These are phyloP conservation scores for Agrenia bidenticulata DNA, from an alignment of 2,888 invertebrate species.

Conservation along the genomic window DNA sequence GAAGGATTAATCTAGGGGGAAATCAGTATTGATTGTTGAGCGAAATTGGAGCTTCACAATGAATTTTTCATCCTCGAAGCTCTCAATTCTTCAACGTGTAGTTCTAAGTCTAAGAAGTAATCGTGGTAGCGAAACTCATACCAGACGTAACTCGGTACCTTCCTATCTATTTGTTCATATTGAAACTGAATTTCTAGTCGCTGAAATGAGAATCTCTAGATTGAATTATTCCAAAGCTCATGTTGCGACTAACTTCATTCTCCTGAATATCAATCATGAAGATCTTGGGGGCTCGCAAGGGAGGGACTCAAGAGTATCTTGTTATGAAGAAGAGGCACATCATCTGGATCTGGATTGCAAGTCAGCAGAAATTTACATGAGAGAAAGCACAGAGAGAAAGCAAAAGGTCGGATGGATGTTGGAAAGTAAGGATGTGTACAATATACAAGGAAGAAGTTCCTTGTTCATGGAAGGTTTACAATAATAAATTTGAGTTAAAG, in stretches of 20 bases:
- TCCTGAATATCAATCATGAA: slow-evolving; percentile 23
- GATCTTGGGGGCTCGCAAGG: no score
- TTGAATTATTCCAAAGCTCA: slow-evolving; percentile 7
- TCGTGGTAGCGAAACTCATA: no score
- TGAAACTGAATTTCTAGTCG: no score
- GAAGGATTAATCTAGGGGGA: slow-evolving; percentile 12
- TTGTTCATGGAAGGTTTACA: slow-evolving; percentile 29
- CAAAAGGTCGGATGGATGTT: background rate
- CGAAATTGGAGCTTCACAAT: slow-evolving; percentile 7
- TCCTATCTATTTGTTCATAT: no score
- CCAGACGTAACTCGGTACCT: no score
- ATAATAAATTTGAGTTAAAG: slow-evolving; percentile 38
- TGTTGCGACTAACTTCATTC: slow-evolving; percentile 8
- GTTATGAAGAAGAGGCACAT: background rate
- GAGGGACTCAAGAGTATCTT: slow-evolving; percentile 2
- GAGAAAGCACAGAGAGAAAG: slow-evolving; percentile 3
- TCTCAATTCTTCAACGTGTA: background rate
- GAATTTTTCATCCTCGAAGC: slow-evolving; percentile 15
- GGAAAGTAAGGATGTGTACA: background rate
- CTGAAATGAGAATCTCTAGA: slow-evolving; percentile 15
- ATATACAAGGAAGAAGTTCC: slow-evolving; percentile 15
- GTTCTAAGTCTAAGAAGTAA: no score
- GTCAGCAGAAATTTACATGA: slow-evolving; percentile 21
- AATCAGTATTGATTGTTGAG: slow-evolving; percentile 18
- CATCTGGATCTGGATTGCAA: slow-evolving; percentile 16